Evolutionary conservation across 2,797 vertebrate species (phyloP), one percentile per base, ranked within the genome.

Genomic region (Mormyrus proboscirostris): DNA sequence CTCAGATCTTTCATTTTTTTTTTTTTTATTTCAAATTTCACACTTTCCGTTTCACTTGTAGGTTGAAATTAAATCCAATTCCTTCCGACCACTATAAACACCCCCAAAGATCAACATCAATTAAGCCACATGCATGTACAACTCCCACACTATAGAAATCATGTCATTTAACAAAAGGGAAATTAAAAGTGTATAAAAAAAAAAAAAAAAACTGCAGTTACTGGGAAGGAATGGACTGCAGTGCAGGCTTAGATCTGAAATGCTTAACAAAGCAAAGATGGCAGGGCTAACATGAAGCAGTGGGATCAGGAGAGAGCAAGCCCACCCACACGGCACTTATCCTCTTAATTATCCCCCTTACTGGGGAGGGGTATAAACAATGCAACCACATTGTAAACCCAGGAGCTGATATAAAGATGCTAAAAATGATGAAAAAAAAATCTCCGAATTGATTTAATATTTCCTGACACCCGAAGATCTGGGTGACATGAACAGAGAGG

Each of bases 401-500:
- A 51, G 82, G 82, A 84, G 50, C 47, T 44, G 19, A 50, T 9
- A 84, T 22, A 49, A 14, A 73, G 65, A 33, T 73, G 65, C 29
- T 69, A 41, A 41, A 47, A 84, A 25, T 57, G 1, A 84, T 12
- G 22, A 5, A 79, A 83, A 6, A 83, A n/a, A 51, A n/a, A 9
- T 3, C 38, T 82, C 16, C 19, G 2, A 47, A 49, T 14, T 25
- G 41, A 49, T 25, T 85, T 47, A 83, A 73, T 47, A 82, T 82
- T 51, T 85, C 82, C 82, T 49, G 44, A 85, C 82, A 51, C 82
- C 10, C 9, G 82, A 22, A 50, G 25, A 3, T 41, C 29, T 7
- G 3, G 33, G 16, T 49, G 38, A 47, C 10, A 44, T 25, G 5
- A 44, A 49, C 89, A 91, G 90, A 90, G 91, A 92, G 44, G 86